Conservation (phyloP, 2,113 vertebrate species). For the Seriola rivoliana region DNA sequence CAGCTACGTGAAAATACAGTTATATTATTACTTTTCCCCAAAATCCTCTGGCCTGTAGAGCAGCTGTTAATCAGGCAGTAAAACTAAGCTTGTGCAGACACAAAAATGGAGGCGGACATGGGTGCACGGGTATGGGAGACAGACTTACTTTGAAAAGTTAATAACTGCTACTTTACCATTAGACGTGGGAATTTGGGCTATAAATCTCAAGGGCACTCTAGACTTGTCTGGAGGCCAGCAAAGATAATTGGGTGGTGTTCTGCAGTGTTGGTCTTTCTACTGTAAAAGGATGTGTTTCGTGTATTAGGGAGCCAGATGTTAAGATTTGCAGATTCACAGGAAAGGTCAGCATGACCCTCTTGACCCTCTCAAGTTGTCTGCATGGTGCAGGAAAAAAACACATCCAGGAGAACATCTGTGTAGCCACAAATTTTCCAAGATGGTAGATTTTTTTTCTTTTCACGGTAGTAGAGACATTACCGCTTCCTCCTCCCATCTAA, state of each 20-base stretch:
- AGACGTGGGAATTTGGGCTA: slow-evolving; percentile 66
- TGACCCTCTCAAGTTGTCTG: slow-evolving; percentile 53
- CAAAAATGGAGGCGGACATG: slow-evolving; percentile 58
- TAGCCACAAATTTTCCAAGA: slow-evolving; percentile 58
- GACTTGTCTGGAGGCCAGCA: slow-evolving; percentile 71
- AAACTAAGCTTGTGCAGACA: slow-evolving; percentile 65
- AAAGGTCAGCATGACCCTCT: slow-evolving; percentile 63
- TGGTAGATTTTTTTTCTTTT: slow-evolving; percentile 52
- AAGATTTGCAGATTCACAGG: slow-evolving; percentile 31
- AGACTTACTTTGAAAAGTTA: slow-evolving; percentile 75
- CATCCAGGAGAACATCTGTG: slow-evolving; percentile 55
- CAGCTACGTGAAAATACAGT: slow-evolving; percentile 14
- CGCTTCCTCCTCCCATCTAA: slow-evolving; percentile 72
- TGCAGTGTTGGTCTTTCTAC: slow-evolving; percentile 59
- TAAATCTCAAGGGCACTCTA: slow-evolving; percentile 73
- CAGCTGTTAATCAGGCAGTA: slow-evolving; percentile 67
- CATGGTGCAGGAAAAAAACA: slow-evolving; percentile 22
- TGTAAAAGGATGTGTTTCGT: slow-evolving; percentile 62
- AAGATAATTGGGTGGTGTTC: slow-evolving; percentile 71
- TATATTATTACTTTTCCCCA: slow-evolving; percentile 21
- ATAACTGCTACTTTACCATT: slow-evolving; percentile 78
- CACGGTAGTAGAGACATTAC: slow-evolving; percentile 70
- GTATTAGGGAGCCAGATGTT: slow-evolving; percentile 56
- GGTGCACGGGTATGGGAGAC: slow-evolving; percentile 57
- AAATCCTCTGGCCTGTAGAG: slow-evolving; percentile 25